Base-by-base conservation (phyloP, 2,797 vertebrate genomes). In the Momotus momota region DNA sequence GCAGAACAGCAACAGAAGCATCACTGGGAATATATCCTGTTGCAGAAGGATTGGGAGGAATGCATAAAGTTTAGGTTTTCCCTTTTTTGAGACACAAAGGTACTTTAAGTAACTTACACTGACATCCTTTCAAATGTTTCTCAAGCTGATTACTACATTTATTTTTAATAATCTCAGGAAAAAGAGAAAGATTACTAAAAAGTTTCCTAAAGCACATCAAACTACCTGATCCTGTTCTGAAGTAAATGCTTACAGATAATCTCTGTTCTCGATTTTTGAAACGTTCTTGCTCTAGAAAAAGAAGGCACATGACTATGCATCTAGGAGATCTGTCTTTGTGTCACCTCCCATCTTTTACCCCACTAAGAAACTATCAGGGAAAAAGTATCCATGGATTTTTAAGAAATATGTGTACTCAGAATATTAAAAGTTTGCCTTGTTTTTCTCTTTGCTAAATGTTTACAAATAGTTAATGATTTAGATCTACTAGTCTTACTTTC, bases 111-210 rank as follows among this genome's bases (percentile, higher is more conserved):
- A 70, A 57, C 5, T 48, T 70, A 48, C 10, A 40, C 6, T 35
- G 27, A 0, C 13, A 60, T 2, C 7, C 7, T 85, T 86, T 11
- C 8, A 80, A 69, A 49, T 69, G 49, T 70, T 75, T 73, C 4
- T 10, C 2, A 0, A 73, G 57, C 40, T 40, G 0, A 55, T 71
- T 72, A n/a, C 2, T 22, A 52, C 43, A 72, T 11, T 17, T 12
- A 19, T 49, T 64, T 49, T 51, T 29, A 65, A 20, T 54, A 48
- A 58, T 49, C 8, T 4, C 27, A 55, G 15, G 9, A n/a, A 72
- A 89, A 92, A 54, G 3, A 81, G 7, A 23, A 70, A 61, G 13
- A 43, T 41, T 22, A 29, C 4, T 54, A 3, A 58, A 54, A 58
- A 25, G 1, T 58, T 2, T 31, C 27, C 16, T 29, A 74, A 92